Evolutionary conservation across 2,113 vertebrate species (phyloP).

Genomic region (Barbus barbus): DNA sequence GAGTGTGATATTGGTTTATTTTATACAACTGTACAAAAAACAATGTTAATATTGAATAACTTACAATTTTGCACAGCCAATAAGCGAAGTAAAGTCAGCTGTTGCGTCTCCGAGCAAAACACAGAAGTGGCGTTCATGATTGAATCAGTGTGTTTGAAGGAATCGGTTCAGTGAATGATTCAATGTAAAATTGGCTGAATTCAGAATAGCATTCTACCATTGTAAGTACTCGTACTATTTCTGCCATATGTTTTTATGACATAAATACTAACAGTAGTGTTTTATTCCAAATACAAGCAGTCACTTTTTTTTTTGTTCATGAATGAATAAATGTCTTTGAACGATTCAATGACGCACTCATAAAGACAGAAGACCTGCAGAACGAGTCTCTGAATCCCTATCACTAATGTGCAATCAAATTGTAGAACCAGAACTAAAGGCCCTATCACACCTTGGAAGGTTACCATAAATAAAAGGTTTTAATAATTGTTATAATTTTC

Average conservation of each 20-base stretch:
- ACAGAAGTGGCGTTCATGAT: neutral
- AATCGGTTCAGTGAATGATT: slow-evolving; percentile 6
- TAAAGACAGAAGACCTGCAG: neutral
- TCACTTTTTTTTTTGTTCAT: neutral
- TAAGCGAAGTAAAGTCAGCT: neutral
- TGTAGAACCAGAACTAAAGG: neutral
- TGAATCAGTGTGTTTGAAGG: neutral
- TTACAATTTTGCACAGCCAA: neutral
- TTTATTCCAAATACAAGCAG: neutral
- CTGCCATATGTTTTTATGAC: neutral
- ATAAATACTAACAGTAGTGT: neutral
- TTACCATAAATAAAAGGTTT: neutral
- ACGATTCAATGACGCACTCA: neutral
- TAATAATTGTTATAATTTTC: neutral
- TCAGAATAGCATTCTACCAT: too few species aligned
- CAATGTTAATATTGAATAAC: neutral
- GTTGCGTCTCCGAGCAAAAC: neutral
- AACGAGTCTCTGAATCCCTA: neutral
- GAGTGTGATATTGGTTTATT: neutral
- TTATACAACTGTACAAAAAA: neutral
- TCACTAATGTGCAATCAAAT: neutral
- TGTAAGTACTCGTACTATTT: neutral
- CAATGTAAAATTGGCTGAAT: neutral
- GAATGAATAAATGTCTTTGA: neutral
- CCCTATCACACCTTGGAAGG: neutral